These are phyloP conservation scores for Dicerorhinus sumatrensis DNA, from an alignment of 2,113 vertebrate genomes.

Conservation along the genomic window DNA sequence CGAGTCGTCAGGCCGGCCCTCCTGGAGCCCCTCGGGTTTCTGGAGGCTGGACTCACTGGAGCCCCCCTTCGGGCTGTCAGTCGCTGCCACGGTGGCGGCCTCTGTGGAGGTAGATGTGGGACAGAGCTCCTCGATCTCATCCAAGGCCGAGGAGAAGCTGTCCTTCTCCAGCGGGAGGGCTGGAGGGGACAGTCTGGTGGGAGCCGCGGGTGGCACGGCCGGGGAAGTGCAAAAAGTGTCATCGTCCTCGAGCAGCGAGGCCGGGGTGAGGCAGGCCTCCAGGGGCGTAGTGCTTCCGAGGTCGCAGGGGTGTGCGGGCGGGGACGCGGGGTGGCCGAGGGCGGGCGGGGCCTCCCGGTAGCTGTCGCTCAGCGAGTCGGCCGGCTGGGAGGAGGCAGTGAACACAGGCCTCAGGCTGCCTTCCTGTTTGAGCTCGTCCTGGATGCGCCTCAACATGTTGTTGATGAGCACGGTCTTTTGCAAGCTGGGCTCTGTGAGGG, in stretches of 20 bases:
- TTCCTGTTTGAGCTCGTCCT: conserved; percentile 97
- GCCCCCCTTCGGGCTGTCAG: conserved; percentile 86
- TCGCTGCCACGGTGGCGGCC: conserved; percentile 76
- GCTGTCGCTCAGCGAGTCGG: conserved; percentile 91
- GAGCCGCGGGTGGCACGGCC: conserved; percentile 82
- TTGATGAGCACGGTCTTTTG: conserved; percentile 98
- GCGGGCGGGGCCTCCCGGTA: conserved; percentile 93
- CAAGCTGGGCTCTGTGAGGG: conserved; percentile 95
- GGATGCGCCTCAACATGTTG: conserved; percentile 99
- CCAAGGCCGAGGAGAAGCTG: conserved; percentile 94
- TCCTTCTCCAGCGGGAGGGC: conserved; percentile 87
- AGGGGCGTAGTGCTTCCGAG: conserved; percentile 86
- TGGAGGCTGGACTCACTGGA: conserved; percentile 81
- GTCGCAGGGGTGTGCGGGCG: conserved; percentile 84
- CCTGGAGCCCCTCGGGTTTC: conserved; percentile 89
- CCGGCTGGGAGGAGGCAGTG: conserved; percentile 90
- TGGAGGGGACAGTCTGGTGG: conserved; percentile 85
- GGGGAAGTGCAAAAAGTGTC: conserved; percentile 93
- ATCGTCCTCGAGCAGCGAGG: conserved; percentile 96
- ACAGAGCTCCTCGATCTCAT: conserved; percentile 96
- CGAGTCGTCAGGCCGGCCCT: conserved; percentile 91
- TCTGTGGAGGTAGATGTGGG: conserved; percentile 94
- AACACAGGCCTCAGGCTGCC: conserved; percentile 94
- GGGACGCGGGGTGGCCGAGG: conserved; percentile 86
- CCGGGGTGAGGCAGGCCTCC: conserved; percentile 96